Evolutionary conservation across 2,797 vertebrate genomes (phyloP).

Genomic region (Amniataba percoides): DNA sequence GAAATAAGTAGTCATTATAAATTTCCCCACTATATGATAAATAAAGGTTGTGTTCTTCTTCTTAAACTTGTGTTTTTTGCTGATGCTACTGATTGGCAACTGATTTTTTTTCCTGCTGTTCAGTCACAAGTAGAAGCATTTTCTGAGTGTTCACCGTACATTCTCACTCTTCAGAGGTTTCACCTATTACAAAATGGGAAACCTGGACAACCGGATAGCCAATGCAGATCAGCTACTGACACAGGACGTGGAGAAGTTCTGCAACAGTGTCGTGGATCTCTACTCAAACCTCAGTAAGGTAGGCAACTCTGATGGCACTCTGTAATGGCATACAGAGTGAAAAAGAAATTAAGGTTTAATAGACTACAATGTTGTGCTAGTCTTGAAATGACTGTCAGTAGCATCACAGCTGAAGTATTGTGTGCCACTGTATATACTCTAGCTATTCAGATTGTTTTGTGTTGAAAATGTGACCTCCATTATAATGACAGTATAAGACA

Average conservation of each 20-base stretch:
- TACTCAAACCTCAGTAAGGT: slow-evolving; percentile 99
- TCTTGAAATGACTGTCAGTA: not conserved
- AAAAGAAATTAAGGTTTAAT: not conserved
- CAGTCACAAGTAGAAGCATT: not conserved
- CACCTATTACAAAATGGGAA: slow-evolving; percentile 99
- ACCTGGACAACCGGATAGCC: slow-evolving; percentile 97
- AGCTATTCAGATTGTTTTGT: not conserved
- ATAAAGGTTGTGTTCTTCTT: too few species aligned
- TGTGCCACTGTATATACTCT: not conserved
- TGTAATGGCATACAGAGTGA: not conserved
- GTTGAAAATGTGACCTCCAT: too few species aligned
- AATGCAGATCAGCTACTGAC: slow-evolving; percentile 98
- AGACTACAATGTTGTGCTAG: not conserved
- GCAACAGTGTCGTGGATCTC: slow-evolving; percentile 98
- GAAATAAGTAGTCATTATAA: not conserved
- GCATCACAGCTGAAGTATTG: not conserved
- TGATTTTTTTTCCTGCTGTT: not conserved
- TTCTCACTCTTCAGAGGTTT: slow-evolving; percentile 86
- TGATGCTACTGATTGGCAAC: too few species aligned
- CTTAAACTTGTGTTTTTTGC: not conserved
- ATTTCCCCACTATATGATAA: too few species aligned
- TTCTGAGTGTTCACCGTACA: not conserved
- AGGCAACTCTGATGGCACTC: not conserved
- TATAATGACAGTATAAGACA: too few species aligned
- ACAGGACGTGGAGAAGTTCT: slow-evolving; percentile 98